phyloP scores from a whole-genome alignment of 2,797 vertebrate genomes.

The Sebastes steindachneri region DNA sequence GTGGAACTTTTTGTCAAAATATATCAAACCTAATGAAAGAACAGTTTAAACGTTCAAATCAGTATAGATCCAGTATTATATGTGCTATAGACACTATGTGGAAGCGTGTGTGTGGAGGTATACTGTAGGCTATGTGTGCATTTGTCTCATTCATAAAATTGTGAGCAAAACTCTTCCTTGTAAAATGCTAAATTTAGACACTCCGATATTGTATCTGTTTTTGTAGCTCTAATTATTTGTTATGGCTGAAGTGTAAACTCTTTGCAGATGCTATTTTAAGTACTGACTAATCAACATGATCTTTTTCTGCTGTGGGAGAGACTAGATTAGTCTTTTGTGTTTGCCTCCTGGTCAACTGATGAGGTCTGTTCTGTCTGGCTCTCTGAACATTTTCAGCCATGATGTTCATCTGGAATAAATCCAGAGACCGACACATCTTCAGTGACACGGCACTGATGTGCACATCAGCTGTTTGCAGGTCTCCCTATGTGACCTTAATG shows the following conservation, averaged over 20 bases:
- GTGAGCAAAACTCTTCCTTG: not conserved
- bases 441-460: conserved; percentile 15
- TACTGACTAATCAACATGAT: not conserved
- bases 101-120: not conserved
- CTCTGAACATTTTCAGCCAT: not conserved
- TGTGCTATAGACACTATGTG: not conserved
- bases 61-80: not conserved
- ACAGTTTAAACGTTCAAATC: no score
- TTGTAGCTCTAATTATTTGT: not conserved
- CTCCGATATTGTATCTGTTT: not conserved
- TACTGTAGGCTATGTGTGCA: not conserved
- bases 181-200: not conserved
- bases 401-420: conserved; percentile 12
- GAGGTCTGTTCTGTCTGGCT: conserved; percentile 3
- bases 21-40: no score
- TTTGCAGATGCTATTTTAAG: not conserved
- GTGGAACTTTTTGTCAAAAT: no score
- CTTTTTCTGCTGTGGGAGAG: not conserved
- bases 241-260: not conserved
- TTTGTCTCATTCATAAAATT: not conserved
- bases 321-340: not conserved
- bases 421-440: conserved; percentile 1
- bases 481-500: not conserved
- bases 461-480: not conserved
- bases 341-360: conserved; percentile 1